Percentiles rank a stretch among this genome's conserved stretches.
Evolutionary conservation across 2,113 vertebrate species (phyloP).

Genomic region (Pelusios castaneus): DNA sequence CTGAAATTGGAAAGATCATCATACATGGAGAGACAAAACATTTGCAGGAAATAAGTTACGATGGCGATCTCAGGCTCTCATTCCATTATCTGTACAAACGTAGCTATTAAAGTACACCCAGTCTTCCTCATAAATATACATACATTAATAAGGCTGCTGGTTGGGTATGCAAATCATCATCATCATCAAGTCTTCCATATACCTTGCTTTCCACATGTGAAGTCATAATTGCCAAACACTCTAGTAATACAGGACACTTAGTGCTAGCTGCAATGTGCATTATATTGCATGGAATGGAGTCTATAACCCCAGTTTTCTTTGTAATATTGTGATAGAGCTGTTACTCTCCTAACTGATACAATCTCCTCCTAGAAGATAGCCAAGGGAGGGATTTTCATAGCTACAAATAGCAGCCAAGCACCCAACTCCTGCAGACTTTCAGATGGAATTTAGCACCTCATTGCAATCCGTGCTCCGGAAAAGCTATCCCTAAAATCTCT

Average conservation of each 20-base stretch:
- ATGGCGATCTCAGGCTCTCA: fast-evolving
- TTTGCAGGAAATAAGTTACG: background rate
- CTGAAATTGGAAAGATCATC: background rate
- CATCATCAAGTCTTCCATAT: background rate
- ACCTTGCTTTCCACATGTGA: fast-evolving
- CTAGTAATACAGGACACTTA: background rate
- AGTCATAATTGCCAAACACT: background rate
- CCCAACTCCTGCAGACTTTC: background rate
- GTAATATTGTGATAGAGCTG: background rate
- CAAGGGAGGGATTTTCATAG: background rate
- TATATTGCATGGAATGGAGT: background rate
- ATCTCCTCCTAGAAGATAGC: background rate
- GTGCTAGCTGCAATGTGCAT: fast-evolving
- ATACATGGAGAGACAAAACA: background rate
- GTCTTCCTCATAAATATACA: background rate
- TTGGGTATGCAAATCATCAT: background rate
- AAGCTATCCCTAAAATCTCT: background rate
- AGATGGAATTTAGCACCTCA: fast-evolving
- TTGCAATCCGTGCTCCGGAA: background rate
- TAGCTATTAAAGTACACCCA: background rate
- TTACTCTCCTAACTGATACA: background rate
- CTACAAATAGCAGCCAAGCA: background rate
- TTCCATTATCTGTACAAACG: background rate
- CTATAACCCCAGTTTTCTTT: background rate
- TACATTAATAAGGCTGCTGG: background rate